These are phyloP conservation scores for Clavelina lepadiformis DNA, from an alignment of 23 tunicate species.

Conservation along the genomic window DNA sequence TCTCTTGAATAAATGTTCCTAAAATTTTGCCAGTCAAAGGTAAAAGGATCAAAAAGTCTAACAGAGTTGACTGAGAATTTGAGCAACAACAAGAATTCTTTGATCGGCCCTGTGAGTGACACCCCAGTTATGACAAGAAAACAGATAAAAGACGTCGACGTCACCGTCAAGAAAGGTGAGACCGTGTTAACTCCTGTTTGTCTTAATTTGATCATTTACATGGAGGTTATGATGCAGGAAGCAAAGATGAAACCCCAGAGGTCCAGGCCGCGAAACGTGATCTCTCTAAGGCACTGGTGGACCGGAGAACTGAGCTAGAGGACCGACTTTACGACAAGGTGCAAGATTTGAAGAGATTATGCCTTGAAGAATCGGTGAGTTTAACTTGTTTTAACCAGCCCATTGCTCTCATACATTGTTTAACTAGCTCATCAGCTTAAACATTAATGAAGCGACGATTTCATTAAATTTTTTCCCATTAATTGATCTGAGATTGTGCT, in stretches of 20 bases:
- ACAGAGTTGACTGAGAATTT: conserved; percentile 46
- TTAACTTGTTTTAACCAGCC: too few species aligned
- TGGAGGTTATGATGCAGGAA: neutral
- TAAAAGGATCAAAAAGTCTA: conserved; percentile 11
- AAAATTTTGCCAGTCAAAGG: conserved; percentile 26
- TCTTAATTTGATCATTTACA: neutral
- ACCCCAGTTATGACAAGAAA: conserved; percentile 43
- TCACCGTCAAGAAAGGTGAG: conserved; percentile 67
- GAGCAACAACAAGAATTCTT: conserved; percentile 39
- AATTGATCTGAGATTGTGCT: too few species aligned
- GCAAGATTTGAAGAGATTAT: conserved; percentile 61
- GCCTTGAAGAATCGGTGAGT: conserved; percentile 73
- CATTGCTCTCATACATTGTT: too few species aligned
- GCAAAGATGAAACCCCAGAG: conserved; percentile 54
- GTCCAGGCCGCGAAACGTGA: conserved; percentile 35
- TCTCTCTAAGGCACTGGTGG: conserved; percentile 40
- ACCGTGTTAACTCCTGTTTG: neutral
- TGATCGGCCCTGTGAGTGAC: conserved; percentile 16
- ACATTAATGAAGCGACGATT: too few species aligned
- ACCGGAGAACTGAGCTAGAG: conserved; percentile 59
- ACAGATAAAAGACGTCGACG: conserved; percentile 34
- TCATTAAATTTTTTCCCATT: too few species aligned
- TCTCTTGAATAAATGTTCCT: too few species aligned
- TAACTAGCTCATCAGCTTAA: too few species aligned
- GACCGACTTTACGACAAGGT: conserved; percentile 85